Evolutionary conservation across 2,113 vertebrate species (phyloP), one percentile per base, ranked within the genome.

Genomic region (Sus scrofa): DNA sequence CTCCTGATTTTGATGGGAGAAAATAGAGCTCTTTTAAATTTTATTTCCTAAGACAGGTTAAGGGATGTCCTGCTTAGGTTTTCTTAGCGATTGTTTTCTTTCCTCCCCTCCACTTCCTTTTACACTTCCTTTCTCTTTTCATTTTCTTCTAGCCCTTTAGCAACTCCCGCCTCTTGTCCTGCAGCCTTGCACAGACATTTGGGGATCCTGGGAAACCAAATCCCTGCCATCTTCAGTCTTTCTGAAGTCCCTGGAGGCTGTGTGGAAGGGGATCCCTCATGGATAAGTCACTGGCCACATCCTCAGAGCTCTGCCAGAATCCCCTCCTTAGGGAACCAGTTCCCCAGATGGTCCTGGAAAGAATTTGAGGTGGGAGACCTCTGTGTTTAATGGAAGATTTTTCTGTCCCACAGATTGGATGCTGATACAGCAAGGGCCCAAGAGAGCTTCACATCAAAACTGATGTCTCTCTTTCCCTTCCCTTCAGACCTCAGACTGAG

Each of bases 81-180:
- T 94, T 86, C 52, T 50, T 34, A 73, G 77, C 13, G 18, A 34
- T 44, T 68, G 18, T 94, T 97, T 97, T 62, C 86, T 95, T 90
- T 73, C n/a, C 27, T 78, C 8, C 26, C 10, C 27, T 37, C 68
- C 50, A 8, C 7, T 63, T 5, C 34, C 70, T 74, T 78, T 91
- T 39, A 26, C 32, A 22, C 3, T 73, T 75, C 12, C 56, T 50
- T 81, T 82, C 67, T 88, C 27, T 75, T 24, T 39, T 60, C 71
- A 22, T 24, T 58, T 13, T 54, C 3, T 34, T 4, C 39, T 52
- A 56, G 52, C 37, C 77, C 22, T 39, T 87, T 37, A 87, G 54
- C 39, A 63, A 11, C 27, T 30, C 44, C 68, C 39, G 26, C n/a
- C 22, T 93, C 34, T 75, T 73, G 34, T 85, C 39, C 50, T 34